These are phyloP conservation scores for Zaprionus capensis DNA, from an alignment of 1,140 invertebrate species.

Conservation along the genomic window DNA sequence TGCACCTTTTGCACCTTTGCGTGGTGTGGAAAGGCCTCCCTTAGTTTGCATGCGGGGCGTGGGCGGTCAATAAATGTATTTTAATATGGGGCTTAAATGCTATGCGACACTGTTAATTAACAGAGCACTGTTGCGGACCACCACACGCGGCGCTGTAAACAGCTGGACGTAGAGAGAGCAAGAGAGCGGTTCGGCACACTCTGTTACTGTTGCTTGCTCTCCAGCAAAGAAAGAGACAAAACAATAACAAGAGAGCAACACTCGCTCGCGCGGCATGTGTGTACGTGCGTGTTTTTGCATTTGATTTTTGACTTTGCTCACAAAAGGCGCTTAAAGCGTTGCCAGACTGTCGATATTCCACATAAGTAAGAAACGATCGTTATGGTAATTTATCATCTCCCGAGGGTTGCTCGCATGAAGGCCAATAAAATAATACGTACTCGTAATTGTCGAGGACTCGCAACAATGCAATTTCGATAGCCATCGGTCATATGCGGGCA, in stretches of 20 bases:
- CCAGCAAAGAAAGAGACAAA: conserved; percentile 40
- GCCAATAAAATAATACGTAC: conserved; percentile 45
- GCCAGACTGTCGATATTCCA: conserved; percentile 37
- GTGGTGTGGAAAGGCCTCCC: too few species aligned
- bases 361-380: conserved; percentile 5
- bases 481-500: conserved; percentile 66
- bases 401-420: conserved; percentile 34
- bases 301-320: conserved; percentile 39
- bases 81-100: not conserved
- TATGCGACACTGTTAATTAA: conserved; percentile 44
- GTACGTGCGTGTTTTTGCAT: conserved; percentile 26
- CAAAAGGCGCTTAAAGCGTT: conserved; percentile 48
- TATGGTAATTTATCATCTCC: conserved; percentile 51
- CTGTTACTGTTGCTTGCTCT: conserved; percentile 45
- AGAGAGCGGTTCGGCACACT: not conserved
- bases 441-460: conserved; percentile 14
- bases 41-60: too few species aligned
- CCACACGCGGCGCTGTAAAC: conserved; percentile 68
- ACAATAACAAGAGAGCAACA: conserved; percentile 43
- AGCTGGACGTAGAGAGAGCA: conserved; percentile 15
- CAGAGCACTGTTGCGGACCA: conserved; percentile 33
- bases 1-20: too few species aligned
- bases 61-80: too few species aligned
- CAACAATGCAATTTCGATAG: conserved; percentile 58
- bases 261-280: conserved; percentile 16